phyloP scores from a whole-genome alignment of 2,888 invertebrate genomes.

The Lasioglossum morio region DNA sequence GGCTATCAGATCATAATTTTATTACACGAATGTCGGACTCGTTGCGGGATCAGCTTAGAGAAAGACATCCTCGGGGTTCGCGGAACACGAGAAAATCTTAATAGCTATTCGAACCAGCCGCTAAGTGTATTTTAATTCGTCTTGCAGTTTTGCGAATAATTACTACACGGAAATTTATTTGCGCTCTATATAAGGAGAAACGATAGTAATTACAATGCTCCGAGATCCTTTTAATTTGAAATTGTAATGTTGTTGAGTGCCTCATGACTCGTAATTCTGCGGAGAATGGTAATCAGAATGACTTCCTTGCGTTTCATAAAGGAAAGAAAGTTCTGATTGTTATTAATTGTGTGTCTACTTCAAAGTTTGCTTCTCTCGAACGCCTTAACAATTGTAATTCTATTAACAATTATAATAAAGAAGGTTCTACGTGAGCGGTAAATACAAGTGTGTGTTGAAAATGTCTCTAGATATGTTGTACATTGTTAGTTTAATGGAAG shows the following conservation, averaged over 20 bases:
- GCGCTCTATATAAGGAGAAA: background rate
- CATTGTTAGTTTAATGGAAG: background rate
- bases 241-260: background rate
- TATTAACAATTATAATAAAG: background rate
- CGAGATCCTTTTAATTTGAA: background rate
- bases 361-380: background rate
- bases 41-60: background rate
- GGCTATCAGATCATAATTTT: slow-evolving; percentile 66
- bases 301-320: background rate
- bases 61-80: background rate
- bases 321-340: background rate
- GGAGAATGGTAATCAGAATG: background rate
- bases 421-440: background rate
- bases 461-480: background rate
- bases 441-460: background rate
- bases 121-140: background rate
- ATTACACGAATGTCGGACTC: slow-evolving; percentile 57
- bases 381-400: background rate
- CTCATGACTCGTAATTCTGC: background rate
- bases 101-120: background rate
- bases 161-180: background rate
- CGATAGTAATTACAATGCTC: background rate
- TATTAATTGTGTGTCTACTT: background rate
- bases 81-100: background rate
- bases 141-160: background rate